These are phyloP conservation scores for Perithous albicinctus DNA, from an alignment of 2,888 invertebrate species.

Conservation along the genomic window DNA sequence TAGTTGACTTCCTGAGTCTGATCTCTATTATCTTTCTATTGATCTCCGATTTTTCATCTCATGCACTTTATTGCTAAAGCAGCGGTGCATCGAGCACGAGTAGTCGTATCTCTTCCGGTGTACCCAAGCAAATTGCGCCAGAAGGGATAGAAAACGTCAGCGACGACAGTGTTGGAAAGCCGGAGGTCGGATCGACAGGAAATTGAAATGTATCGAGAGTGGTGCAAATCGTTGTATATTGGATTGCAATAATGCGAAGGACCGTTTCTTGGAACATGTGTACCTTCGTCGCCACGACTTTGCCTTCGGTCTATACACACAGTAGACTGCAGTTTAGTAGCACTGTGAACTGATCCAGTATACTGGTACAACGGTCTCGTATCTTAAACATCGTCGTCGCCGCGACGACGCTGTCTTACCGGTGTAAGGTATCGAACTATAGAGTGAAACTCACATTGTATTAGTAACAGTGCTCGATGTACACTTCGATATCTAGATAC, in stretches of 20 bases:
- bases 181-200: constrained; percentile 60
- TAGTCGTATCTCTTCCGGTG: constrained; percentile 35
- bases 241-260: constrained; percentile 67
- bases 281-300: constrained; percentile 25
- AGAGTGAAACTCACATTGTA: constrained; percentile 42
- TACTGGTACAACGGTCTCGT: constrained; percentile 46
- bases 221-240: constrained; percentile 68
- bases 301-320: neutral
- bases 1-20: neutral
- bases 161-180: constrained; percentile 40
- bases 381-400: constrained; percentile 57
- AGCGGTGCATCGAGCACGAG: constrained; percentile 34
- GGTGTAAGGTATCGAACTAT: constrained; percentile 12
- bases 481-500: neutral
- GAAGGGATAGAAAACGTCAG: constrained; percentile 50
- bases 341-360: constrained; percentile 22
- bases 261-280: constrained; percentile 47
- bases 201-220: constrained; percentile 70
- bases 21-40: neutral
- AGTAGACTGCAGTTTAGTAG: constrained; percentile 4
- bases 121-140: constrained; percentile 30
- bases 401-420: constrained; percentile 47
- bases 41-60: neutral
- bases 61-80: constrained; percentile 30
- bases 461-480: constrained; percentile 8